Conservation (phyloP, 2,797 vertebrate species). For the Poecilia wingei region DNA sequence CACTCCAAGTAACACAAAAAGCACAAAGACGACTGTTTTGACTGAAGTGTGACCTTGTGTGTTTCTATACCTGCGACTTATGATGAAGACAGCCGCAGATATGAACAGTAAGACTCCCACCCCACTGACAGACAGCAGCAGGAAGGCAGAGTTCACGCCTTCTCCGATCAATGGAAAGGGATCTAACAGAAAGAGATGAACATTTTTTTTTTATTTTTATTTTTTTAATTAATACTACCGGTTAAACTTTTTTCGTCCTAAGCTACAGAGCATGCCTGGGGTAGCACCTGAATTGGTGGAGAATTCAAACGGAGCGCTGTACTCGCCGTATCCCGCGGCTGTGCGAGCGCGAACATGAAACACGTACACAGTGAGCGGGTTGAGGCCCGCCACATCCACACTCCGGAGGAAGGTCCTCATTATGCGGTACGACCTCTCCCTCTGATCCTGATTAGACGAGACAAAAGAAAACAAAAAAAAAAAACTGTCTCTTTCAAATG, state of each 20-base stretch:
- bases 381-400: slow-evolving; percentile 93
- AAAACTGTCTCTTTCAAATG: slow-evolving; percentile 30
- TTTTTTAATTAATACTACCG: slow-evolving; percentile 6
- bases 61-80: slow-evolving; percentile 91
- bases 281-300: slow-evolving; percentile 94
- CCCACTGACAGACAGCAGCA: slow-evolving; percentile 93
- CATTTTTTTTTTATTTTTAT: neutral
- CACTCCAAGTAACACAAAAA: neutral
- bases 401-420: slow-evolving; percentile 91
- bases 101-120: slow-evolving; percentile 94
- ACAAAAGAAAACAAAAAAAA: slow-evolving; percentile 36
- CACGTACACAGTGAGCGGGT: slow-evolving; percentile 94
- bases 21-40: slow-evolving; percentile 7
- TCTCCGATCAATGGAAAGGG: slow-evolving; percentile 97
- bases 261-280: neutral
- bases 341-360: slow-evolving; percentile 97
- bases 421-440: slow-evolving; percentile 95
- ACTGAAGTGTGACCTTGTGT: slow-evolving; percentile 10
- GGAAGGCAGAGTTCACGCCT: slow-evolving; percentile 93
- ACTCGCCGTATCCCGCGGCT: slow-evolving; percentile 95
- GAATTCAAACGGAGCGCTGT: slow-evolving; percentile 93
- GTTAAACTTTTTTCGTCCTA: neutral
- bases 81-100: slow-evolving; percentile 94
- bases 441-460: slow-evolving; percentile 88
- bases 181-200: slow-evolving; percentile 75